phyloP scores from a whole-genome alignment of 2,797 vertebrate species.

The Loriculus beryllinus region DNA sequence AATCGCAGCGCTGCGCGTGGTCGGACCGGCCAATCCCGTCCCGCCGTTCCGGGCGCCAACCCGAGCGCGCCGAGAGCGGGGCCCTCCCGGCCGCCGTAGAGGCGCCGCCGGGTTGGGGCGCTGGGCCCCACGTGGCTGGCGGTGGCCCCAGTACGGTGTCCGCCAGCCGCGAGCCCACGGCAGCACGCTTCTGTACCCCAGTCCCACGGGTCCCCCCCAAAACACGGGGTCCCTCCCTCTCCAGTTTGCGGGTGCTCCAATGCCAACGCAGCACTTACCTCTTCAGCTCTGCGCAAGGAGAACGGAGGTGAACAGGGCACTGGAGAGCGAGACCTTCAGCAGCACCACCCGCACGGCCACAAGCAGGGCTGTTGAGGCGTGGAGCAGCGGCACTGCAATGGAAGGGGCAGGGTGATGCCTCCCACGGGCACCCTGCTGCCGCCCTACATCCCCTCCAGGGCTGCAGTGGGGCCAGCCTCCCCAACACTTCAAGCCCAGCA shows the following conservation, averaged over 20 bases:
- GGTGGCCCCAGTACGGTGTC: too few relatives aligned
- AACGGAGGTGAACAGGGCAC: constrained; percentile 67
- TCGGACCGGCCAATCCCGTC: not conserved
- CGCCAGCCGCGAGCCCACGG: too few relatives aligned
- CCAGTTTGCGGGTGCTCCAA: not conserved
- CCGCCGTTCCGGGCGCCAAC: not conserved
- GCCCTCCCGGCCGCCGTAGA: not conserved
- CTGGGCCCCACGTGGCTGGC: not conserved
- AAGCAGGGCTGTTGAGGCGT: not conserved
- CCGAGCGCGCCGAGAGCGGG: not conserved
- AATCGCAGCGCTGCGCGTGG: not conserved
- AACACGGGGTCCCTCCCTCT: too few relatives aligned
- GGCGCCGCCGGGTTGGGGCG: too few relatives aligned
- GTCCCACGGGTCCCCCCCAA: too few relatives aligned
- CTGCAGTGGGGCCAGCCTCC: accelerated
- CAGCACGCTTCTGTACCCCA: not conserved
- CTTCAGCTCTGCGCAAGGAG: constrained; percentile 26
- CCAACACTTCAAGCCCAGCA: not conserved
- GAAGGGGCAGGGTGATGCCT: not conserved
- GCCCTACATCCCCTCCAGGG: accelerated
- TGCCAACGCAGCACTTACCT: not conserved
- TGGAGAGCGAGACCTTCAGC: constrained; percentile 67
- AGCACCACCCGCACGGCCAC: constrained; percentile 53
- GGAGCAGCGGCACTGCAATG: not conserved
- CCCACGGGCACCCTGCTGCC: not conserved